Evolutionary conservation across 2,797 vertebrate species (phyloP).

Genomic region (Bryconaethiops microstoma): DNA sequence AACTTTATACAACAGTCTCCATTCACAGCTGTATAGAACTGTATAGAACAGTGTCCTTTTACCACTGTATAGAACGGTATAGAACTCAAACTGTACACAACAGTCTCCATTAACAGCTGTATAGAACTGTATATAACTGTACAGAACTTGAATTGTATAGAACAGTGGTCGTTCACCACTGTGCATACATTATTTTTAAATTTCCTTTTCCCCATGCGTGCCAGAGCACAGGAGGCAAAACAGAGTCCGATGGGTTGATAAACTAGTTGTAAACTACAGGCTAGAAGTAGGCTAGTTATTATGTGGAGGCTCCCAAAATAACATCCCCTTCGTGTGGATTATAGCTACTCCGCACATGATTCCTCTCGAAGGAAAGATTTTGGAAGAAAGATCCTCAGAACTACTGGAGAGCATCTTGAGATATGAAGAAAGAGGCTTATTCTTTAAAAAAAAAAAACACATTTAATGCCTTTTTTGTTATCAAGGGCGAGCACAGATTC

Average conservation of each 20-base stretch:
- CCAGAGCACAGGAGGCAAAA: conserved; percentile 17
- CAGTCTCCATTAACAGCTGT: too few species aligned
- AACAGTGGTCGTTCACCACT: background rate
- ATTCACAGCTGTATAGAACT: too few species aligned
- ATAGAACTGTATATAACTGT: too few species aligned
- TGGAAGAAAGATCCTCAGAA: conserved; percentile 5
- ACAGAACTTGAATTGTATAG: too few species aligned
- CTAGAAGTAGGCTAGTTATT: conserved; percentile 44
- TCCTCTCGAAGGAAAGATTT: conserved; percentile 25
- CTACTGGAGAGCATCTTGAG: conserved; percentile 3
- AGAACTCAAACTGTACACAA: too few species aligned
- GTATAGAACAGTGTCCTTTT: too few species aligned
- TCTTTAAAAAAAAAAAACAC: conserved; percentile 10
- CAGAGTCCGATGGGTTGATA: conserved; percentile 1
- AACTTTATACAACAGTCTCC: too few species aligned
- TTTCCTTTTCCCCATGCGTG: background rate
- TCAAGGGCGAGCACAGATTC: background rate
- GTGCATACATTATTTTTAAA: background rate
- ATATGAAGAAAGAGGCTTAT: conserved; percentile 49
- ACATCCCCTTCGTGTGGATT: conserved; percentile 45
- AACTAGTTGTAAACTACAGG: conserved; percentile 29
- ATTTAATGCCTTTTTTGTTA: conserved; percentile 2
- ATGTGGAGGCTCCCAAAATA: conserved; percentile 52
- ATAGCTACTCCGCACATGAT: conserved; percentile 28
- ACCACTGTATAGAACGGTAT: too few species aligned